Evolutionary conservation across 1,140 invertebrate species (phyloP), one percentile per base, ranked within the genome.

Genomic region (Mizuhopecten yessoensis): DNA sequence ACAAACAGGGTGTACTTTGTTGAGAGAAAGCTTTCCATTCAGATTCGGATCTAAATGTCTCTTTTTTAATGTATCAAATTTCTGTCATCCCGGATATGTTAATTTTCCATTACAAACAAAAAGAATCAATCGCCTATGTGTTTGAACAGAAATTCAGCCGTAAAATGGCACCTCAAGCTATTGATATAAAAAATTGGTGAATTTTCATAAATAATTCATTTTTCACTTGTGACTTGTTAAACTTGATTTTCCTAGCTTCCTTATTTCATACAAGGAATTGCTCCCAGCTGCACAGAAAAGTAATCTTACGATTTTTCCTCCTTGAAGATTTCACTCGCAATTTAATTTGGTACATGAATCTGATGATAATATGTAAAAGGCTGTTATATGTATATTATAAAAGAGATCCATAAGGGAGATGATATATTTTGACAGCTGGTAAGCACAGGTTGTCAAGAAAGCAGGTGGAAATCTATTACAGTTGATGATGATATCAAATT

Each of bases 51-150:
- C 57, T 75, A 29, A 29, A 75, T 75, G 57, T 1, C 57, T 75
- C 3, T 75, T 29, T 29, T 13, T 5, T 29, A 75, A 75, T 75
- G 57, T 29, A 29, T n/a, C 57, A 29, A 75, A 75, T 17, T 75
- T 75, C 57, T 75, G 57, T 29, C 57, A 75, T 75, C 57, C 23
- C 29, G 57, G 11, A 75, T 75, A 75, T 17, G 17, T 75, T 75
- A 29, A 75, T 75, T 75, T n/a, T 75, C 57, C 57, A 75, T 75
- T 75, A 75, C 57, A 75, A 75, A 75, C 57, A 75, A 75, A 75
- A 75, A 75, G 57, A 75, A 75, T 75, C 23, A n/a, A 75, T 75
- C 57, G 1, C 11, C 29, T 75, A 75, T 75, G n/a, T 5, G 57
- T 29, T 75, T 75, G 23, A 75, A 75, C 20, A n/a, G 23, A 75